phyloP scores from a whole-genome alignment of 1,140 invertebrate genomes.

The Papilio dardanus region DNA sequence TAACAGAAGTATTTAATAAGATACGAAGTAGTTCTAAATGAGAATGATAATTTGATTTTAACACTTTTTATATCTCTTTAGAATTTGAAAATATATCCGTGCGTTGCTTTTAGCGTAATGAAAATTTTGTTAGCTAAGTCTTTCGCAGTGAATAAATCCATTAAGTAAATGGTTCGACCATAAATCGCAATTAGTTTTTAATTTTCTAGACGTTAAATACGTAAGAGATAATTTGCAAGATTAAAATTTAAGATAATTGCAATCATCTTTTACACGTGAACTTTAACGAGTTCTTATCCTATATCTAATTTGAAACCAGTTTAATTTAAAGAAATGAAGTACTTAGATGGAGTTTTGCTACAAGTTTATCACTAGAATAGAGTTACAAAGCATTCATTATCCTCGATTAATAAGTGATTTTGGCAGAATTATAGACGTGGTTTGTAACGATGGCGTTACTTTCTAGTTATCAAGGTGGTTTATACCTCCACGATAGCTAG shows the following conservation, averaged over 20 bases:
- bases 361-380: neutral
- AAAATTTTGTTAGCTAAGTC: constrained; percentile 35
- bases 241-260: constrained; percentile 15
- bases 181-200: constrained; percentile 39
- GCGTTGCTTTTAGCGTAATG: constrained; percentile 38
- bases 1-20: neutral
- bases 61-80: constrained; percentile 11
- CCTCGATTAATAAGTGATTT: no score
- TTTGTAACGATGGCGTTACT: no score
- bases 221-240: constrained; percentile 31
- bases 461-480: no score
- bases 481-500: no score
- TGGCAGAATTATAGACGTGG: no score
- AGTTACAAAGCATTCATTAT: no score
- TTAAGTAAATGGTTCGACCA: constrained; percentile 39
- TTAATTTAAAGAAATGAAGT: neutral
- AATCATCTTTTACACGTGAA: constrained; percentile 1
- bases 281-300: neutral
- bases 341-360: neutral
- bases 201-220: constrained; percentile 38
- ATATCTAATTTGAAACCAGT: neutral
- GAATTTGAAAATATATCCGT: constrained; percentile 29
- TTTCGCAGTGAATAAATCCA: constrained; percentile 37
- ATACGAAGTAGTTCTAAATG: constrained; percentile 1
- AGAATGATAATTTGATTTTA: constrained; percentile 22